Base-by-base conservation (phyloP, 2,113 vertebrate species). In the Lasiurus borealis region DNA sequence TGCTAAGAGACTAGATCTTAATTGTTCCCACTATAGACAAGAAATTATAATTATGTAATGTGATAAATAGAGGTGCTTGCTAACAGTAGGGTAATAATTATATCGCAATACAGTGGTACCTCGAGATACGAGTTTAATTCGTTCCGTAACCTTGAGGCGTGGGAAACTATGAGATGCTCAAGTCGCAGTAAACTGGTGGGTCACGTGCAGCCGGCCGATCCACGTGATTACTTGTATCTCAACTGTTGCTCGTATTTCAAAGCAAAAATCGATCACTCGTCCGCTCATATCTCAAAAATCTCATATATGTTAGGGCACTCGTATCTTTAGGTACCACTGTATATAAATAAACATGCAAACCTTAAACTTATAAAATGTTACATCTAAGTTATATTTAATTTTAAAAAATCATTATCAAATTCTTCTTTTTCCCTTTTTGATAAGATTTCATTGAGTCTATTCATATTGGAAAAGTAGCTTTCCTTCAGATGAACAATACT, bases 1-100 rank as follows among this genome's bases (percentile, higher is more conserved):
- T 69, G 76, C 36, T 81, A 36, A 81, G 48, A 92, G 10, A 91
- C 68, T 50, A 88, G n/a, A 83, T 69, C 69, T 83, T 36, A 91
- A 69, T 59, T 83, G 23, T 69, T 40, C 50, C 31, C 36, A 90
- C 40, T 3, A 57, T 9, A 75, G n/a, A 36, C 68, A 71, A 80
- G 8, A 59, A 81, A 72, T 73, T 2, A 46, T 62, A 80, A 48
- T 59, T 31, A 31, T 21, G 16, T 82, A 46, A 87, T 34, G 7
- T 75, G 52, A 68, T 15, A 62, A 62, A 27, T 25, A 83, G 12
- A 81, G 25, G 40, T 87, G 8, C 36, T 40, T 81, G 40, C 23
- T 36, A 87, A 87, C 16, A 57, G 3, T 57, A 36, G 15, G 1
- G 21, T 59, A n/a, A n/a, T 48, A 48, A 75, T 19, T 10, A 57